Percentiles rank a stretch among this genome's conserved stretches.
phyloP scores from a whole-genome alignment of 2,797 vertebrate species.

The Semotilus atromaculatus region DNA sequence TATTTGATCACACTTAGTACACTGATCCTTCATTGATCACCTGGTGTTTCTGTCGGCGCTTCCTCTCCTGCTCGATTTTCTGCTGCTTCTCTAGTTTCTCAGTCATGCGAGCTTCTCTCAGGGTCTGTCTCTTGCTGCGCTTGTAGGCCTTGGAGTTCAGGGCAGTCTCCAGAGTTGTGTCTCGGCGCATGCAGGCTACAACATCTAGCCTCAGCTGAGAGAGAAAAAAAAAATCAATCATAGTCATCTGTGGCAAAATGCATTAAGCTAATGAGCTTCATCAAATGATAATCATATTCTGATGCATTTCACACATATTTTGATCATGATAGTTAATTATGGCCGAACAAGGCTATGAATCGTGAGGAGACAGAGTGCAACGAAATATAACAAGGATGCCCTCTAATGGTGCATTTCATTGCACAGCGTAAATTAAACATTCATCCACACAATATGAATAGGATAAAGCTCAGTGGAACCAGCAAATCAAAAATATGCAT shows the following conservation, averaged over 20 bases:
- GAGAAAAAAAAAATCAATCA: conserved; percentile 20
- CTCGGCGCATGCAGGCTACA: conserved; percentile 95
- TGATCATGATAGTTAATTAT: neutral
- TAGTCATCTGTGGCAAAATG: neutral
- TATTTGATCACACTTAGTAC: neutral
- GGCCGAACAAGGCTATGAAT: neutral
- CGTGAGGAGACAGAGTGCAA: neutral
- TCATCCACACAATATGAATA: neutral
- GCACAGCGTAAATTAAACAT: neutral
- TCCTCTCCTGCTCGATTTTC: conserved; percentile 98
- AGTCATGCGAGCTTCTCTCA: conserved; percentile 95
- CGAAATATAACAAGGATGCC: conserved; percentile 39
- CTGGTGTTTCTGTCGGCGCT: conserved; percentile 97
- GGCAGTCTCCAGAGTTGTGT: conserved; percentile 95
- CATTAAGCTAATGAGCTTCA: conserved; percentile 28
- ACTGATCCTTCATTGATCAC: conserved; percentile 66
- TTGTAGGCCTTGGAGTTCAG: conserved; percentile 98
- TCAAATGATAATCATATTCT: conserved; percentile 21
- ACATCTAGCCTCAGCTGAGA: conserved; percentile 93
- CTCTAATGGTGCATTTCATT: conserved; percentile 41
- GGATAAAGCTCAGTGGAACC: neutral
- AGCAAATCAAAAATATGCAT: neutral
- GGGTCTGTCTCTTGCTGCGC: conserved; percentile 94
- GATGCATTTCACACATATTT: conserved; percentile 23
- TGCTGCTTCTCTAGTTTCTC: conserved; percentile 99